phyloP scores from a whole-genome alignment of 2,113 vertebrate species.

The Phylloscopus trochiloides region DNA sequence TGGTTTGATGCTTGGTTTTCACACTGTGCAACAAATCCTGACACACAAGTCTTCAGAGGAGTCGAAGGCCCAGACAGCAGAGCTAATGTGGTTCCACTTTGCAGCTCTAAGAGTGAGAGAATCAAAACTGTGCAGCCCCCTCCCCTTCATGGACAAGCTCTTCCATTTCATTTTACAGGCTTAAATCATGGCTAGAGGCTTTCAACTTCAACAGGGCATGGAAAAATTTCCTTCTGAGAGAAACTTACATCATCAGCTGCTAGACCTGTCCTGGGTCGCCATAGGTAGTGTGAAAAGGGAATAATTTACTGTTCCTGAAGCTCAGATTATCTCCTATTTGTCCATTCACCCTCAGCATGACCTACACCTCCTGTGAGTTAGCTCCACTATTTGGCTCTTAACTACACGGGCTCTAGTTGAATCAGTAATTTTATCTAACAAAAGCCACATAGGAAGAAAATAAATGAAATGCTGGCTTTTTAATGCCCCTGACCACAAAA shows the following conservation, averaged over 20 bases:
- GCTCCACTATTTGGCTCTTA: background rate
- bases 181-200: background rate
- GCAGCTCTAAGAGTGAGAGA: background rate
- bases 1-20: conserved; percentile 14
- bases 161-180: background rate
- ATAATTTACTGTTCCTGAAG: background rate
- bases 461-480: background rate
- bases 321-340: background rate
- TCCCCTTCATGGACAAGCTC: background rate
- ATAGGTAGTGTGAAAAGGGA: background rate
- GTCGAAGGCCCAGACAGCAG: background rate
- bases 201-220: background rate
- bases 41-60: background rate
- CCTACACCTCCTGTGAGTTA: background rate
- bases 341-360: background rate
- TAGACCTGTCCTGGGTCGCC: background rate
- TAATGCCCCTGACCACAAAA: background rate
- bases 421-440: background rate
- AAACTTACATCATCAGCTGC: background rate
- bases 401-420: background rate
- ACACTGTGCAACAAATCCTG: conserved; percentile 38
- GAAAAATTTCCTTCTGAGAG: background rate
- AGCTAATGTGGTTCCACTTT: background rate
- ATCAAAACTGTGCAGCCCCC: background rate
- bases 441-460: background rate